A percentile compares a stretch with the other conserved stretches of the same genome.
Conservation (phyloP, 2,113 vertebrate species). For the Clarias gariepinus region DNA sequence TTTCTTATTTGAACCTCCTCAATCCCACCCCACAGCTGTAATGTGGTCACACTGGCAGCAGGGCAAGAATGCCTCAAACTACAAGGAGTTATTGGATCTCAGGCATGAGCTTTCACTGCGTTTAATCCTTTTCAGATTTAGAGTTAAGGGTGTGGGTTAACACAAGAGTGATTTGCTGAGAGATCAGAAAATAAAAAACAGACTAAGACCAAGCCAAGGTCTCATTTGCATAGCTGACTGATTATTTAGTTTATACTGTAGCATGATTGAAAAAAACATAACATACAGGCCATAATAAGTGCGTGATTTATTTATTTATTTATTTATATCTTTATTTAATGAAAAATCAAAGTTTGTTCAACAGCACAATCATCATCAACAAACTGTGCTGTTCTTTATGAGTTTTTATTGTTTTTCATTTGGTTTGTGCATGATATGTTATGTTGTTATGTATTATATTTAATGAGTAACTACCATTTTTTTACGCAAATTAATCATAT, state of each 20-base stretch:
- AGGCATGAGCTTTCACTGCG: background rate
- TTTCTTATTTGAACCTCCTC: background rate
- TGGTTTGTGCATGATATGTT: background rate
- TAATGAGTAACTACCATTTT: too few relatives aligned
- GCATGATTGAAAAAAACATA: background rate
- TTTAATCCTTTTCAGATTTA: background rate
- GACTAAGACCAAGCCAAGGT: background rate
- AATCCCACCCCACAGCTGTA: slow-evolving; percentile 1
- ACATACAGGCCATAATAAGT: background rate
- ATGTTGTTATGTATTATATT: too few relatives aligned
- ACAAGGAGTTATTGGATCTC: slow-evolving; percentile 9
- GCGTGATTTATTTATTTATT: background rate
- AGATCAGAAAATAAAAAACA: background rate
- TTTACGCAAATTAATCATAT: too few relatives aligned
- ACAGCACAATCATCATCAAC: background rate
- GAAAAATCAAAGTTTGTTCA: background rate
- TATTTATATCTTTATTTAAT: background rate
- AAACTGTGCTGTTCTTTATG: background rate
- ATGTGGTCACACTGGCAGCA: slow-evolving; percentile 3
- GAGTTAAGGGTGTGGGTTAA: background rate
- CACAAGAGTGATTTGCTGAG: background rate
- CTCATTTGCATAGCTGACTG: background rate
- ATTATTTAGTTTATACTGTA: background rate
- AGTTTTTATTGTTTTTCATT: background rate
- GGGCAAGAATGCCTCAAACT: slow-evolving; percentile 36